Conservation (phyloP, 2,888 invertebrate genomes). For the Apodemia mormo region DNA sequence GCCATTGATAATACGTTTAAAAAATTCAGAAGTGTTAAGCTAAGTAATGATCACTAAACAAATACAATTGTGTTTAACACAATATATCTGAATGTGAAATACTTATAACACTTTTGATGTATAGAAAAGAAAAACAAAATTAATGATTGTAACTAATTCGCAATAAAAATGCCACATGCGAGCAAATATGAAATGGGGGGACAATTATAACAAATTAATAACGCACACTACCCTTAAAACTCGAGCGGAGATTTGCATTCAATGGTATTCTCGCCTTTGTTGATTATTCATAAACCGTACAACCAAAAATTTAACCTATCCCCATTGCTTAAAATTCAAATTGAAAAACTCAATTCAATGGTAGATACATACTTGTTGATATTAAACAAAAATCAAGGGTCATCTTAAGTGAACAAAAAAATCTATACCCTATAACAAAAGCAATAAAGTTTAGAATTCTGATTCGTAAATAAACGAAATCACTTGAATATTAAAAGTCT, state of each 20-base stretch:
- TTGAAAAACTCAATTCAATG: slow-evolving; percentile 27
- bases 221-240: slow-evolving; percentile 79
- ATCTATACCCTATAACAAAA: slow-evolving; percentile 48
- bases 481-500: slow-evolving; percentile 82
- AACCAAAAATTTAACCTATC: slow-evolving; percentile 43
- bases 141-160: slow-evolving; percentile 80
- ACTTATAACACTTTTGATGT: slow-evolving; percentile 70
- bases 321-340: slow-evolving; percentile 26
- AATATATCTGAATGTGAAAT: slow-evolving; percentile 46
- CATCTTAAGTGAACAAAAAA: slow-evolving; percentile 53
- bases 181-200: slow-evolving; percentile 70
- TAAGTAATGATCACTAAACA: slow-evolving; percentile 44
- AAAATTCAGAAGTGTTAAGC: neutral
- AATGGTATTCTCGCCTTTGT: slow-evolving; percentile 71
- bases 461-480: slow-evolving; percentile 50
- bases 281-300: slow-evolving; percentile 47
- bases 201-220: slow-evolving; percentile 81
- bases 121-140: slow-evolving; percentile 77
- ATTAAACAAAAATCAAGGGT: slow-evolving; percentile 60
- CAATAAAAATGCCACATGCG: slow-evolving; percentile 82
- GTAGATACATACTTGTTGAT: slow-evolving; percentile 47
- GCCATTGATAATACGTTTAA: neutral
- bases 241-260: slow-evolving; percentile 80
- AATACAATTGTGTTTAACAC: slow-evolving; percentile 54
- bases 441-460: slow-evolving; percentile 45